Evolutionary conservation across 2,113 vertebrate species (phyloP), one percentile per base, ranked within the genome.

Genomic region (Hippocampus comes): DNA sequence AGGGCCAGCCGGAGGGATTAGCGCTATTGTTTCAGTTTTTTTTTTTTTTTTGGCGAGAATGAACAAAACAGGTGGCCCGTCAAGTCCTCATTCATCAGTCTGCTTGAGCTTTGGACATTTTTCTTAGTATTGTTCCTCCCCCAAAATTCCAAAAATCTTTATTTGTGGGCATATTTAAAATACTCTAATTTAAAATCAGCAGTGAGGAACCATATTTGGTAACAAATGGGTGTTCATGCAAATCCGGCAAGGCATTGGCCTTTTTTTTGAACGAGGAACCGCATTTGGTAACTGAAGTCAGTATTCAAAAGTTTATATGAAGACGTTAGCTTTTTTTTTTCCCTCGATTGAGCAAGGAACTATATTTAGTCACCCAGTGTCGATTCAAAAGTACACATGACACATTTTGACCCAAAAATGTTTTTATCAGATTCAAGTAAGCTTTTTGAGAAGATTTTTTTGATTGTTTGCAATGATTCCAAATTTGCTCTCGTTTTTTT

Each of bases 1-100:
- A 63, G 57, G 63, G 79, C 76, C 49, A 70, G 65, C 46, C 34
- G 34, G 25, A 68, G 78, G 84, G 80, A 90, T 84, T 78, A 78
- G 43, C 21, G 20, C 86, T 78, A 78, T 88, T 88, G 86, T 89
- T 84, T 82, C 63, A 60, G 75, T 43, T 70, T 82, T 71, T 64
- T 18, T 49, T 72, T 79, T 67, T 30, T 30, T 30, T 30, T 30
- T 30, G 68, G 60, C 55, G 61, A 63, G 18, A 55, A 70, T 27
- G 34, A 23, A 68, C 46, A 68, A 80, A 81, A 87, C 84, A 85
- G 85, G 82, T 85, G 86, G 71, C 78, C 71, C 53, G 77, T 68
- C 80, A 81, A 84, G 68, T 49, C 53, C 23, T 53, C 71, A 71
- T 78, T 84, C 76, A 76, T 82, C 72, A 75, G 68, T 68, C 71